phyloP scores from a whole-genome alignment of 1,140 invertebrate genomes.

The Bombus picipes region DNA sequence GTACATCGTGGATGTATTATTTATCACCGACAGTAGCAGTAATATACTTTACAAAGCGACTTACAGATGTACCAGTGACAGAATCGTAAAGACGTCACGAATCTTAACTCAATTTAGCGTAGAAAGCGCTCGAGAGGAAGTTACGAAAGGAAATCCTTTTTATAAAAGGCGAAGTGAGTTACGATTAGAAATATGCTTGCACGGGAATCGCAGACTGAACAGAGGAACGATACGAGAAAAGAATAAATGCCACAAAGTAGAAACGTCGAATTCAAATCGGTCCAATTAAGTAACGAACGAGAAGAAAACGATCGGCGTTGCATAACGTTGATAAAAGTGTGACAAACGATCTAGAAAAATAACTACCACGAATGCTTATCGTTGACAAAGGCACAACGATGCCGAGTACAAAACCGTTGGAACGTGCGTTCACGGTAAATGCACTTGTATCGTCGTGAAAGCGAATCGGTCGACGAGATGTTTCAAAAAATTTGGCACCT shows the following conservation, averaged over 20 bases:
- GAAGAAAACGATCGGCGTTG: neutral
- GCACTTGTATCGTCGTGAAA: slow-evolving; percentile 55
- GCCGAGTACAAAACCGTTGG: neutral
- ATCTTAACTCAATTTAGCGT: slow-evolving; percentile 50
- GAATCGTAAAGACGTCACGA: slow-evolving; percentile 51
- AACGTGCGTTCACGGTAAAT: slow-evolving; percentile 14
- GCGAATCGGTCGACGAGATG: slow-evolving; percentile 46
- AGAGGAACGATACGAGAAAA: no score
- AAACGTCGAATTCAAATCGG: neutral
- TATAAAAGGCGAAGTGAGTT: neutral
- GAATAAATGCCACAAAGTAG: neutral
- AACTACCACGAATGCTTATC: neutral
- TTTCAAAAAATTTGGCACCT: slow-evolving; percentile 73
- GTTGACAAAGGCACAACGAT: neutral
- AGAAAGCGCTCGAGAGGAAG: slow-evolving; percentile 4
- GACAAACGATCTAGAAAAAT: neutral
- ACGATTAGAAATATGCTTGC: neutral
- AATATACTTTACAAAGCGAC: slow-evolving; percentile 39
- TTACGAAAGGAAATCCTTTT: neutral
- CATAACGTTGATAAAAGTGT: neutral
- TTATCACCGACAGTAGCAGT: slow-evolving; percentile 59
- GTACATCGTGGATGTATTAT: slow-evolving; percentile 50
- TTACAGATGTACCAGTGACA: slow-evolving; percentile 30
- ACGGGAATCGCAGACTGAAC: no score
- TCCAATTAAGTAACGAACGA: neutral